A percentile compares a stretch with the other conserved stretches of the same genome.
Conservation (phyloP, 2,113 vertebrate genomes). For the Lutjanus erythropterus region DNA sequence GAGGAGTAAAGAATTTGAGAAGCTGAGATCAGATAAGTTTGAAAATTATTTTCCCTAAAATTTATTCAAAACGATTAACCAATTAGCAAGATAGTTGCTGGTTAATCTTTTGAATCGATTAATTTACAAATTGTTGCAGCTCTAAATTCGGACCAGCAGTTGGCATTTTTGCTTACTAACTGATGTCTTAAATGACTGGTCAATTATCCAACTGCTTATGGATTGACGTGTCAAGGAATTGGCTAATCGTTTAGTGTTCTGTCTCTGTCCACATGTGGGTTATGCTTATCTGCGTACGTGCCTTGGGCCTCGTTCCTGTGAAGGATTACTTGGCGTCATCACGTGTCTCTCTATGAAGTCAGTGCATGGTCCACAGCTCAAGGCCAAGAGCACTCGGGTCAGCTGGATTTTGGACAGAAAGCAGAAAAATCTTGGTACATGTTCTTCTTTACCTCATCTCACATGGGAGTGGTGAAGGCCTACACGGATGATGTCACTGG, state of each 20-base stretch:
- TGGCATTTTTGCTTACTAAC: not conserved
- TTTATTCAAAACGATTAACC: no score
- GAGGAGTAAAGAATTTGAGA: no score
- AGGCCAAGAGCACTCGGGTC: conserved; percentile 50
- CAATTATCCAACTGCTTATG: not conserved
- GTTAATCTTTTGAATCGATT: no score
- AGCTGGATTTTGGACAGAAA: conserved; percentile 36
- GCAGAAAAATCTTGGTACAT: conserved; percentile 1
- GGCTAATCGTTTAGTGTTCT: not conserved
- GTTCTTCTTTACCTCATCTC: conserved; percentile 36
- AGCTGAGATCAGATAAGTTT: no score
- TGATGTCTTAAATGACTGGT: no score
- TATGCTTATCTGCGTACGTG: conserved; percentile 72
- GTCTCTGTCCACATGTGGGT: conserved; percentile 14
- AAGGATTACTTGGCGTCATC: conserved; percentile 37
- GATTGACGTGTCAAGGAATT: not conserved
- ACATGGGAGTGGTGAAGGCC: conserved; percentile 16
- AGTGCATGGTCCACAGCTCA: conserved; percentile 39
- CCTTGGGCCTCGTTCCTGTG: conserved; percentile 16
- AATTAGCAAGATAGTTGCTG: no score
- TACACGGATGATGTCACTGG: conserved; percentile 44
- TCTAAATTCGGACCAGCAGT: not conserved
- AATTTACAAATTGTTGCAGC: no score
- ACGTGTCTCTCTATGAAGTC: conserved; percentile 55
- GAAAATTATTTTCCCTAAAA: no score